Evolutionary conservation across 1,140 invertebrate genomes (phyloP), one percentile per base, ranked within the genome.

Genomic region (Drosophila navojoa): DNA sequence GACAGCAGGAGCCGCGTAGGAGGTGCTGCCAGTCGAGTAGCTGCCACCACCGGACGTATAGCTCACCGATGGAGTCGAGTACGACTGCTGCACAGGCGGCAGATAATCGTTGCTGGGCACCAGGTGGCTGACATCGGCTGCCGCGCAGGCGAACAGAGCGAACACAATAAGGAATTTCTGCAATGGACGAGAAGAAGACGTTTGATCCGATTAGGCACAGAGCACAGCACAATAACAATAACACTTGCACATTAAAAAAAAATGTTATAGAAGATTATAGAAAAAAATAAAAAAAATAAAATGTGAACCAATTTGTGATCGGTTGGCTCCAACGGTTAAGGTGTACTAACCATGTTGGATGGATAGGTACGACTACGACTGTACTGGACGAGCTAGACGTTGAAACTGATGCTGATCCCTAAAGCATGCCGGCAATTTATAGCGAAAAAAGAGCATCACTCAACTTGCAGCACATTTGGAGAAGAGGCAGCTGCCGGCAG

Each of bases 371-470:
- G 35, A 44, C 54, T 69, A 72, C 77, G 69, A 78, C 85, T 90
- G 71, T 73, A 67, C 86, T 90, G 76, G 75, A 85, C 79, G 78
- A 91, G 90, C 79, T 79, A 69, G 85, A 78, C 79, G 72, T 75
- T 85, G 82, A 78, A 91, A 91, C 90, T 91, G 90, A 91, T 91
- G 82, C 77, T 91, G 86, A 76, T 90, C 90, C 82, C 74, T 81
- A 60, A 59, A 81, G 71, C 76, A 58, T 64, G 72, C 81, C 76
- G 70, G 58, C 80, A 85, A 91, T 91, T 91, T 91, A 91, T 91
- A 91, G 86, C 76, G 60, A 63, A 71, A 63, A 78, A 79, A 61
- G 27, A 52, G 29, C 29, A 71, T 67, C 76, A 63, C 55, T 58
- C 68, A 74, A 62, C 74, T 77, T 77, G 74, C 77, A 82, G 63